These are phyloP conservation scores for Dyspetes luteomarginatus DNA, from an alignment of 2,888 invertebrate species.

Conservation along the genomic window DNA sequence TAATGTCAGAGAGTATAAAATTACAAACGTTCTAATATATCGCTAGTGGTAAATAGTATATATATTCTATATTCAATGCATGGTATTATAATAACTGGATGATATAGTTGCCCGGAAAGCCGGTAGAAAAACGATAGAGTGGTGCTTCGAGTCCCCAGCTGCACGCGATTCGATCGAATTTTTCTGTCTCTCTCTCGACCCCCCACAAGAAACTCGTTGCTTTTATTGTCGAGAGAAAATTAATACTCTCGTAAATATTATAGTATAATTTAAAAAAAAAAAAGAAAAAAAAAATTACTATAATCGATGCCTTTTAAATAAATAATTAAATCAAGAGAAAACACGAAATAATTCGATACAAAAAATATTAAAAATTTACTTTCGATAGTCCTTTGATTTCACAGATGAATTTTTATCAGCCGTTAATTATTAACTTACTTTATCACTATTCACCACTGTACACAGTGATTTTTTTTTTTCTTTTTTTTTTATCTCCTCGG, in stretches of 20 bases:
- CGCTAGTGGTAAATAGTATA: slow-evolving; percentile 33
- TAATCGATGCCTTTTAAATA: not conserved
- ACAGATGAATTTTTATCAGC: too few relatives aligned
- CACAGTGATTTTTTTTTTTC: not conserved
- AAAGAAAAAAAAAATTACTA: not conserved
- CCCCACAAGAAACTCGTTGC: not conserved
- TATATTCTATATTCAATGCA: too few relatives aligned
- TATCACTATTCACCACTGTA: too few relatives aligned
- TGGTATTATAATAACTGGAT: slow-evolving; percentile 34
- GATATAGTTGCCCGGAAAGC: slow-evolving; percentile 35
- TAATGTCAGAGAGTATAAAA: slow-evolving; percentile 15
- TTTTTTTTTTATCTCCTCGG: not conserved
- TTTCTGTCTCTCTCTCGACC: slow-evolving; percentile 22
- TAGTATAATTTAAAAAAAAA: not conserved
- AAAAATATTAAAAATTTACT: too few relatives aligned
- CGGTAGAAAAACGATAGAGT: slow-evolving; percentile 22
- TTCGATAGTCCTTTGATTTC: too few relatives aligned
- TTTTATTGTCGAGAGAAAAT: slow-evolving; percentile 5
- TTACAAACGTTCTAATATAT: slow-evolving; percentile 37
- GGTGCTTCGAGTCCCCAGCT: not conserved
- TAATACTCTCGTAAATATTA: slow-evolving; percentile 18
- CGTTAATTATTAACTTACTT: too few relatives aligned
- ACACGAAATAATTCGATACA: too few relatives aligned
- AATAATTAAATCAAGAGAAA: not conserved
- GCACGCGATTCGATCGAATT: slow-evolving; percentile 50